These are phyloP conservation scores for Hapalemur alaotrensis DNA, from an alignment of 2,797 vertebrate species.

Conservation along the genomic window DNA sequence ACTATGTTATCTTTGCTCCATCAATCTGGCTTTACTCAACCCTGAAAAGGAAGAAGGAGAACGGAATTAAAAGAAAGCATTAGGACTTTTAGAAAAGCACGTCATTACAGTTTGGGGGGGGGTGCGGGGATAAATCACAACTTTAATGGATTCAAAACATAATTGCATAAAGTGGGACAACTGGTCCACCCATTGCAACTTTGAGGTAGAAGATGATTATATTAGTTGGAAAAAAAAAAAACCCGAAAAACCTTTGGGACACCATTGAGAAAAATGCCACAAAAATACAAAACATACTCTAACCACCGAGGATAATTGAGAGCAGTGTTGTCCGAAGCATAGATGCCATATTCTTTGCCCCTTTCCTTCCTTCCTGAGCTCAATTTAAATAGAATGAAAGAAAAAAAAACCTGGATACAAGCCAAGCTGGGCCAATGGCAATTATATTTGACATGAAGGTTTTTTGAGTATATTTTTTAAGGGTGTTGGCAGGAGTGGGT, in stretches of 20 bases:
- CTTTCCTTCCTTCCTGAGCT: not conserved
- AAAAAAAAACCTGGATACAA: not conserved
- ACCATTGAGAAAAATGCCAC: not conserved
- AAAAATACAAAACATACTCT: not conserved
- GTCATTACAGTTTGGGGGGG: not conserved
- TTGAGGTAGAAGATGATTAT: not conserved
- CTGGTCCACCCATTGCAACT: not conserved
- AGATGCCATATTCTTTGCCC: not conserved
- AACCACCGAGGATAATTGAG: not conserved
- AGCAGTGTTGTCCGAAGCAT: not conserved
- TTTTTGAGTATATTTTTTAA: not conserved
- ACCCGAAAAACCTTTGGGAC: not conserved
- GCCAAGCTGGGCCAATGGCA: not conserved
- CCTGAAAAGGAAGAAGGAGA: slow-evolving; percentile 2
- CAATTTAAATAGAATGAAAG: not conserved
- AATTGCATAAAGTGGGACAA: not conserved
- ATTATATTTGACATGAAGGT: not conserved
- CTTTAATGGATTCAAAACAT: not conserved
- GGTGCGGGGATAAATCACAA: not conserved
- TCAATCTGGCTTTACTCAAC: slow-evolving; percentile 23
- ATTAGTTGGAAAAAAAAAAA: not conserved
- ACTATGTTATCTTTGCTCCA: slow-evolving; percentile 15
- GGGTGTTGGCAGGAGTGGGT: not conserved
- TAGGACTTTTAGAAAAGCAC: not conserved
- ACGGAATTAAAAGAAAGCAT: slow-evolving; percentile 8